Conservation (phyloP, 2,888 invertebrate species). For the Dasypogon diadema region DNA sequence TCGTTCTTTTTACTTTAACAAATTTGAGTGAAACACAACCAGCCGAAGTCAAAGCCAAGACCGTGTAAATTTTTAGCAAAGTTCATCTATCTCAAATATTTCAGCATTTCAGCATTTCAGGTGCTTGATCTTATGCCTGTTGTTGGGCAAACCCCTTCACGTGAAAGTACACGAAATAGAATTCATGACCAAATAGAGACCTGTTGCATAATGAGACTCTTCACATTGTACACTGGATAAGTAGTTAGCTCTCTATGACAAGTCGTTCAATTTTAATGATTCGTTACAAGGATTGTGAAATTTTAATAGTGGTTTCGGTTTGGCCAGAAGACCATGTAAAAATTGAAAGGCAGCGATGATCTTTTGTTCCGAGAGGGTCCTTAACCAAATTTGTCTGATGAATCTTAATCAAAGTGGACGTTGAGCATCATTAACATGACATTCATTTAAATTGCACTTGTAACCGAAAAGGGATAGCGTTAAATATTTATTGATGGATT, state of each 20-base stretch:
- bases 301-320: neutral
- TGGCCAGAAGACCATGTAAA: neutral
- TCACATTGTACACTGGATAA: neutral
- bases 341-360: too few species aligned
- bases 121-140: constrained; percentile 8
- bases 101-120: constrained; percentile 6
- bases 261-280: neutral
- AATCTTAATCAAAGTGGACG: neutral
- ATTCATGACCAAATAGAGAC: neutral
- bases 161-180: constrained; percentile 4
- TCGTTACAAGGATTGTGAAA: neutral
- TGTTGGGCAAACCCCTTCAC: constrained; percentile 16
- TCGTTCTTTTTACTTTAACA: neutral
- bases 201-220: neutral
- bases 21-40: neutral
- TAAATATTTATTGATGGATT: too few species aligned
- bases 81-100: constrained; percentile 14
- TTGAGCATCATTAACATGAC: neutral
- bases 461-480: neutral
- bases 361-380: neutral
- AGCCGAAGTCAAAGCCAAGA: neutral
- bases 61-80: constrained; percentile 13
- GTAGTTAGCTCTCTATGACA: neutral
- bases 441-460: neutral
- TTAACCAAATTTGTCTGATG: neutral